A percentile compares a stretch with the other conserved stretches of the same genome.
These are phyloP conservation scores for Leptocoma aspasia DNA, from an alignment of 2,113 vertebrate genomes.

Conservation along the genomic window DNA sequence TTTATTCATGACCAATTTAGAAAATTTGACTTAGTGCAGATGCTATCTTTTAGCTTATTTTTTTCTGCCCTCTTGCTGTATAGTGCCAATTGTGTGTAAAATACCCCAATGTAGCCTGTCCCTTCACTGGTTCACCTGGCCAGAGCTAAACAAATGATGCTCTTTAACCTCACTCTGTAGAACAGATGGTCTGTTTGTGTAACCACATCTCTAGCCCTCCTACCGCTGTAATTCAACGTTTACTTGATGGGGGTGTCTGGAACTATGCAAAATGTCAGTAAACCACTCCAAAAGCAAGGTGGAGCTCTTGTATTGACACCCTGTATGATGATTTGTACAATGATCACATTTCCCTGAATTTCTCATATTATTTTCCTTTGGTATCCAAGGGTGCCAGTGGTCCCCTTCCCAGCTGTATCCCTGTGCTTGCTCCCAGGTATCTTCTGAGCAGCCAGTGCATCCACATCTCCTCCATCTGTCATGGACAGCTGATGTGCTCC, in stretches of 20 bases:
- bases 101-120: background rate
- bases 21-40: background rate
- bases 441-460: background rate
- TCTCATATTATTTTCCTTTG: background rate
- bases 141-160: background rate
- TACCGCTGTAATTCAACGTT: background rate
- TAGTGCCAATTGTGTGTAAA: background rate
- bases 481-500: background rate
- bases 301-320: background rate
- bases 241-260: background rate
- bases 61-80: background rate
- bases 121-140: background rate
- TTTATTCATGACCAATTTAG: slow-evolving; percentile 11
- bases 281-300: background rate
- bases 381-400: background rate
- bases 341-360: background rate
- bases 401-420: background rate
- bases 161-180: background rate
- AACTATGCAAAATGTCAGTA: background rate
- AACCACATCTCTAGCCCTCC: background rate
- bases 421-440: background rate
- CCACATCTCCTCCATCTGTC: background rate
- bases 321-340: background rate
- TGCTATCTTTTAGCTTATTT: background rate
- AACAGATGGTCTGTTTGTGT: background rate